Evolutionary conservation across 2,888 invertebrate genomes (phyloP).

Genomic region (Rhagophthalmus giganteus): DNA sequence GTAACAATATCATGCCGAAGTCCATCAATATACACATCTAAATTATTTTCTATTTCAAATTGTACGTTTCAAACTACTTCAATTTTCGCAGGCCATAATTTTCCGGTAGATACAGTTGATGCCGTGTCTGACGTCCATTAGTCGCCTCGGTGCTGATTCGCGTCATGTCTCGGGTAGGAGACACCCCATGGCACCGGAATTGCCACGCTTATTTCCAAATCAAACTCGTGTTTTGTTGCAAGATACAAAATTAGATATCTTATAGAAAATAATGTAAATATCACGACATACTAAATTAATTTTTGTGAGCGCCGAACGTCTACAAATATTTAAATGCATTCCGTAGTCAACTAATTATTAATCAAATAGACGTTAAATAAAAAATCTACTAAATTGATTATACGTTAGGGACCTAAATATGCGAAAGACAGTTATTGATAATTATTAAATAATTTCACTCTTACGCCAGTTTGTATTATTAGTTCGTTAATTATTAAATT

Average conservation of each 20-base stretch:
- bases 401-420: too few species aligned
- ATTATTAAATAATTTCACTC: too few species aligned
- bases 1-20: conserved; percentile 15
- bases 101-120: conserved; percentile 45
- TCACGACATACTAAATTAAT: conserved; percentile 10
- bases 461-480: too few species aligned
- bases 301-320: too few species aligned
- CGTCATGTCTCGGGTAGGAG: conserved; percentile 45
- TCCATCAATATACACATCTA: conserved; percentile 24
- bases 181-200: conserved; percentile 56
- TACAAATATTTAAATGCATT: too few species aligned
- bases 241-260: conserved; percentile 43
- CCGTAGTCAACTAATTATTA: too few species aligned
- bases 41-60: conserved; percentile 35
- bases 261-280: conserved; percentile 26
- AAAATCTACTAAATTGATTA: too few species aligned
- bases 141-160: conserved; percentile 37
- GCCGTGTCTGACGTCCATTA: conserved; percentile 50
- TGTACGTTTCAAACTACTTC: conserved; percentile 46
- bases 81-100: conserved; percentile 51
- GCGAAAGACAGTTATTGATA: too few species aligned
- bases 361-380: too few species aligned
- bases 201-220: conserved; percentile 52
- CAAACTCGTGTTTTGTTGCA: conserved; percentile 48
- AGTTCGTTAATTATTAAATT: too few species aligned